These are phyloP conservation scores for Ondatra zibethicus DNA, from an alignment of 2,113 vertebrate genomes.

Conservation along the genomic window DNA sequence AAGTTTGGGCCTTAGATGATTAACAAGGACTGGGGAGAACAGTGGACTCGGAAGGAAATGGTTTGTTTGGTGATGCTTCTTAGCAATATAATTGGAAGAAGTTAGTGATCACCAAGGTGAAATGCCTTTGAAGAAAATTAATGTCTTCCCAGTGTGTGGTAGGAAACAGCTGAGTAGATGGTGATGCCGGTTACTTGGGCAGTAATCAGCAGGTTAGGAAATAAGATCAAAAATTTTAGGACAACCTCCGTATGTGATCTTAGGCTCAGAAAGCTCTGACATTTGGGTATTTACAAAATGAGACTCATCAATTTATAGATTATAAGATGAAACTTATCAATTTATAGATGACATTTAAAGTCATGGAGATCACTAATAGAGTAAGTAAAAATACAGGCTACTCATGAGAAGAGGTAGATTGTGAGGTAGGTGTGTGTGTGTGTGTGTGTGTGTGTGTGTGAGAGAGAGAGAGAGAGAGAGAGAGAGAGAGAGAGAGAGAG, in stretches of 20 bases:
- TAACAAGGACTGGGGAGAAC: not conserved
- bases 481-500: not conserved
- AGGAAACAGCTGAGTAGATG: not conserved
- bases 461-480: not conserved
- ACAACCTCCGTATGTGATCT: not conserved
- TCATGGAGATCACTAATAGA: not conserved
- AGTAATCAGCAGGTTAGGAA: not conserved
- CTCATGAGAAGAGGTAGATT: not conserved
- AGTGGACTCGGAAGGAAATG: not conserved
- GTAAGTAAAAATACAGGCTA: not conserved
- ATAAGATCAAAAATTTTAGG: not conserved
- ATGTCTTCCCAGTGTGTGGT: not conserved
- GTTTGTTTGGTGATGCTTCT: not conserved
- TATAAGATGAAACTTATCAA: not conserved
- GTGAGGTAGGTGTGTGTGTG: not conserved
- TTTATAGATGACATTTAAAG: not conserved
- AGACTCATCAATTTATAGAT: not conserved
- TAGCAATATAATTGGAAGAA: not conserved
- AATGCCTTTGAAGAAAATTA: not conserved
- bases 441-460: too few species aligned
- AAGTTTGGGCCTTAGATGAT: not conserved
- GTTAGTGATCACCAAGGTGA: not conserved
- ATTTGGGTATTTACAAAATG: conserved; percentile 4
- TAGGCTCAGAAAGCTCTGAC: not conserved
- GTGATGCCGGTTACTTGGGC: not conserved